Percentiles rank a stretch among this genome's conserved stretches.
Evolutionary conservation across 2,113 vertebrate species (phyloP).

Genomic region (Gyps fulvus): DNA sequence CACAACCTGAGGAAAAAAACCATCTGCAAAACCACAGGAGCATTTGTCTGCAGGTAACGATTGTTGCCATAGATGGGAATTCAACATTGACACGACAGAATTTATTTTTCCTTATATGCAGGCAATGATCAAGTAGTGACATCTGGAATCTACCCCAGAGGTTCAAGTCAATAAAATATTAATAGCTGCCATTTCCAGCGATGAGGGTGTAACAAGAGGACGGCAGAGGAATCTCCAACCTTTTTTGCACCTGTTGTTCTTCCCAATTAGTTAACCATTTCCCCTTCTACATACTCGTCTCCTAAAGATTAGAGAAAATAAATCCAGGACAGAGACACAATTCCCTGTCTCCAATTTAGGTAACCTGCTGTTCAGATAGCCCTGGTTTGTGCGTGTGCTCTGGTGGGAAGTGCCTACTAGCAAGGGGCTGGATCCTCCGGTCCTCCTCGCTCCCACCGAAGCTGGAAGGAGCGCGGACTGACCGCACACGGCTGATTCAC

Average conservation of each 20-base stretch:
- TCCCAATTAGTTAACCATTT: neutral
- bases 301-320: neutral
- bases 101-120: neutral
- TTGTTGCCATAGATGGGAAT: neutral
- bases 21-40: neutral
- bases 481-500: neutral
- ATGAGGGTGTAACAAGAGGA: neutral
- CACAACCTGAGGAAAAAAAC: neutral
- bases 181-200: neutral
- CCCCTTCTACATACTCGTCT: neutral
- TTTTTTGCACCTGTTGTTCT: neutral
- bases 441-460: fast-evolving
- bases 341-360: neutral
- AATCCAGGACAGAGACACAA: neutral
- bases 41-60: neutral
- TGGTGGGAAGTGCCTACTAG: neutral
- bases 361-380: neutral
- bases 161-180: slow-evolving; percentile 53
- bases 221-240: neutral
- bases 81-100: neutral
- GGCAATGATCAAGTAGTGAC: slow-evolving; percentile 22
- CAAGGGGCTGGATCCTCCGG: neutral
- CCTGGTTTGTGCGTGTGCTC: neutral
- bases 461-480: neutral
- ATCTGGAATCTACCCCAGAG: slow-evolving; percentile 52